A percentile compares a stretch with the other conserved stretches of the same genome.
Evolutionary conservation across 2,113 vertebrate species (phyloP).

Genomic region (Limanda limanda): DNA sequence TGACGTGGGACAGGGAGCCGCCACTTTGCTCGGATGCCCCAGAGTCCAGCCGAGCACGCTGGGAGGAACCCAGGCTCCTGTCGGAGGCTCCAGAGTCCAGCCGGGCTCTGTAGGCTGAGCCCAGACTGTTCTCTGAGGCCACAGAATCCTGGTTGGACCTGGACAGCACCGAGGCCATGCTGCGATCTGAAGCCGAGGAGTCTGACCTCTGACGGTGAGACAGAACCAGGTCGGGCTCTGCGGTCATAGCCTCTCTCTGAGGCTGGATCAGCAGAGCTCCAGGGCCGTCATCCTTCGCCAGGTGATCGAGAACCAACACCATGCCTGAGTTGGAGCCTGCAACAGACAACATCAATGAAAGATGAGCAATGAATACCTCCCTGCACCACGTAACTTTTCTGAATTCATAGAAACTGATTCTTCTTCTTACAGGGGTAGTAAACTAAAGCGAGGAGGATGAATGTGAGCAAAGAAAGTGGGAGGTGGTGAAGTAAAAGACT

Average conservation of each 20-base stretch:
- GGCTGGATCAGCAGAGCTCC: slow-evolving; percentile 66
- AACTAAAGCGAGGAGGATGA: background rate
- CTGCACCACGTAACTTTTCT: background rate
- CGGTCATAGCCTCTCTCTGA: slow-evolving; percentile 62
- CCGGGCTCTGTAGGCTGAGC: slow-evolving; percentile 56
- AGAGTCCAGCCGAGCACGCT: slow-evolving; percentile 66
- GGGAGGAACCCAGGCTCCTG: slow-evolving; percentile 64
- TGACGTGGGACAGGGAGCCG: slow-evolving; percentile 47
- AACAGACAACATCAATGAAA: slow-evolving; percentile 31
- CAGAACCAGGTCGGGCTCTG: slow-evolving; percentile 68
- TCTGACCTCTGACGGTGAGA: slow-evolving; percentile 70
- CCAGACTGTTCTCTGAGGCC: slow-evolving; percentile 54
- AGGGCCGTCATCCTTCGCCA: slow-evolving; percentile 73
- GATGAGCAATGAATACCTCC: background rate
- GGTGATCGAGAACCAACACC: slow-evolving; percentile 81
- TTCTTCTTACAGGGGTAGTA: background rate
- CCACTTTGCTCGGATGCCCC: slow-evolving; percentile 68
- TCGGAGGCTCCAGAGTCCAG: slow-evolving; percentile 78
- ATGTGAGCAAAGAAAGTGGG: slow-evolving; percentile 15
- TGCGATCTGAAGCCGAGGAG: slow-evolving; percentile 70
- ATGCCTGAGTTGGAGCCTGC: slow-evolving; percentile 78
- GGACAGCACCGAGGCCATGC: slow-evolving; percentile 48
- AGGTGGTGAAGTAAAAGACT: slow-evolving; percentile 23
- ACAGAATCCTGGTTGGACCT: slow-evolving; percentile 62
- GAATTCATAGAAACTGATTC: background rate